phyloP scores from a whole-genome alignment of 2,113 vertebrate species.

The Mohoua ochrocephala region DNA sequence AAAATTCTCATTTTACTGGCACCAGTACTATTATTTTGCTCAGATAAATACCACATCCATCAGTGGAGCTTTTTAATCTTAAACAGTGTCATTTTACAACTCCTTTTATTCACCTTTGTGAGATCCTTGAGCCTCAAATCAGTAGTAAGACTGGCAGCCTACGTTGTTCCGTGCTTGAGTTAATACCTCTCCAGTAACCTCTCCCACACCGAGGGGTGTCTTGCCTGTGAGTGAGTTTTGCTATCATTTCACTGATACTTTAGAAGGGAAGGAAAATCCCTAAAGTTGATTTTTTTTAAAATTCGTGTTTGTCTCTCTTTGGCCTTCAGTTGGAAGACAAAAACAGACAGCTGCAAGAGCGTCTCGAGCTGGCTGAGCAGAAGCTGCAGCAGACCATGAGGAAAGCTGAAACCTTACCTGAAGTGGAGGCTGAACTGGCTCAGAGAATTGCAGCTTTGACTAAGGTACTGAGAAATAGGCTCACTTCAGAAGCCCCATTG shows the following conservation, averaged over 20 bases:
- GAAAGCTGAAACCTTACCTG: constrained; percentile 95
- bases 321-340: constrained; percentile 93
- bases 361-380: constrained; percentile 94
- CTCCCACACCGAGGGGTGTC: background rate
- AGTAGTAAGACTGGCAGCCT: background rate
- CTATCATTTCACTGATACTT: background rate
- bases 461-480: constrained; percentile 79
- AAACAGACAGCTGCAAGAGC: constrained; percentile 94
- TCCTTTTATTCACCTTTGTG: background rate
- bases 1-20: background rate
- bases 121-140: background rate
- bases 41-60: background rate
- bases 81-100: background rate
- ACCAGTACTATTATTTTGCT: background rate
- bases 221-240: background rate
- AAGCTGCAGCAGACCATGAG: constrained; percentile 99
- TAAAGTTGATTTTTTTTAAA: background rate
- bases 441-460: constrained; percentile 98
- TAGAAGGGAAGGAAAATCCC: background rate
- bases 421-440: constrained; percentile 97
- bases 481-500: background rate
- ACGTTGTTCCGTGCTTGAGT: background rate
- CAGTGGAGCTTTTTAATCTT: background rate
- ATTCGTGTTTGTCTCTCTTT: background rate
- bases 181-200: background rate